Base-by-base conservation (phyloP, 92 coral and sea anemone species). In the Epizoanthus rinbou region DNA sequence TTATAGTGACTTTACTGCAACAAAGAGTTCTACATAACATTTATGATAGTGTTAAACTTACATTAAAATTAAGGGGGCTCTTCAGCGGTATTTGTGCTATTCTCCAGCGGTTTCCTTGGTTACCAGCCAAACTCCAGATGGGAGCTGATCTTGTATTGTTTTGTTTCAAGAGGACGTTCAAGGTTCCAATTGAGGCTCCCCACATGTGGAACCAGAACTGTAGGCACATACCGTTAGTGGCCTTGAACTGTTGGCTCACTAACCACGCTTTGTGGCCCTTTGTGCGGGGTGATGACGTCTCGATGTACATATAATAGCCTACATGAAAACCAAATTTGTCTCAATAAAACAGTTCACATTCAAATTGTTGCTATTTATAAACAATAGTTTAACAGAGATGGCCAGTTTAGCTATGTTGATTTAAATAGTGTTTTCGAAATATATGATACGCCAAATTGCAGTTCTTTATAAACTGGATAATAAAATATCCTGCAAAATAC, bases 241-340 rank as follows among this genome's bases (percentile, higher is more conserved):
- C 90, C 75, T 93, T 80, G 82, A 76, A 91, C 74, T 83, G 87
- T n/a, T 93, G 91, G 86, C 98, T 95, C 39, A 91, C 82, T 39
- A 95, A 84, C 98, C 98, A 95, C 6, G 98, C 95, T 78, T 95
- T 95, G 93, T 95, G 98, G 52, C 98, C 98, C 81, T 88, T 93
- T 5, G 89, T 76, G 54, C 98, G 91, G 9, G 98, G 98, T 21
- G 93, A 80, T 0, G 98, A 95, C 14, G 98, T 89, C 73, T 95
- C 98, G 59, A 95, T 91, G 86, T 95, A 95, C 98, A 95, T 90
- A 79, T 95, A 95, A 84, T 93, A 95, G 9, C 98, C 98, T 95
- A 56, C 16, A 57, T 45, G 62, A 4, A 31, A 31, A 28, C 54
- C 14, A 50, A 10, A 50, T 50, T 50, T 2, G 15, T 50, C 54